These are phyloP conservation scores for Dicentrarchus labrax DNA, from an alignment of 2,113 vertebrate genomes.

Conservation along the genomic window DNA sequence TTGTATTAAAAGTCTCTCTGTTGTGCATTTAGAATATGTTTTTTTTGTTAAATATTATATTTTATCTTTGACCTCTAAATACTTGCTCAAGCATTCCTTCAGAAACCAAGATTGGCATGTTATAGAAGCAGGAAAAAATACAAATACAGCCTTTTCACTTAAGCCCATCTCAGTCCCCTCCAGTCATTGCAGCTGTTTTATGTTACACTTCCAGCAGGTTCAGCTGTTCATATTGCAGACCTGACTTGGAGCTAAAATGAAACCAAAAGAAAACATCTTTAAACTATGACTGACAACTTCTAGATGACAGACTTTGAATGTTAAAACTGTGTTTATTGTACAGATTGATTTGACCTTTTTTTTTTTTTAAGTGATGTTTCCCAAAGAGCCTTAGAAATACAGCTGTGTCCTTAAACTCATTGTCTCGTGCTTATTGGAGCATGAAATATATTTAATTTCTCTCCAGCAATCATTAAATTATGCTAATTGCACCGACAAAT, in stretches of 20 bases:
- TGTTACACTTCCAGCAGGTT: neutral
- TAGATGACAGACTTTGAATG: neutral
- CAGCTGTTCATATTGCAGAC: neutral
- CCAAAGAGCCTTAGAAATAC: slow-evolving; percentile 25
- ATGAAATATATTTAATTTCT: slow-evolving; percentile 73
- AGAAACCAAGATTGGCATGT: neutral
- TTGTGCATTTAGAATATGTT: neutral
- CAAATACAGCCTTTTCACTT: neutral
- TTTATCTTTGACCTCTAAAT: neutral
- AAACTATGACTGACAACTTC: slow-evolving; percentile 11
- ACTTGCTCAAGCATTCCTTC: neutral
- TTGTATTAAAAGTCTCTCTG: neutral
- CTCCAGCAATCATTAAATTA: slow-evolving; percentile 77
- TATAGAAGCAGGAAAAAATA: neutral
- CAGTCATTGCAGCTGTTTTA: neutral
- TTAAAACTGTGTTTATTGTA: neutral
- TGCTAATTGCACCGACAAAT: slow-evolving; percentile 75
- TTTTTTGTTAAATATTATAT: neutral
- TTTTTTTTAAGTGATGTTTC: slow-evolving; percentile 1
- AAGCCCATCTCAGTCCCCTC: neutral
- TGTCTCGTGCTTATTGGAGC: slow-evolving; percentile 68
- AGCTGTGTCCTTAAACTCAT: slow-evolving; percentile 57
- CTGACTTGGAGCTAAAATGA: neutral
- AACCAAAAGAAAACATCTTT: neutral
- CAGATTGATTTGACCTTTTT: neutral